phyloP scores from a whole-genome alignment of 2,888 invertebrate genomes.

The Atethmia centrago region DNA sequence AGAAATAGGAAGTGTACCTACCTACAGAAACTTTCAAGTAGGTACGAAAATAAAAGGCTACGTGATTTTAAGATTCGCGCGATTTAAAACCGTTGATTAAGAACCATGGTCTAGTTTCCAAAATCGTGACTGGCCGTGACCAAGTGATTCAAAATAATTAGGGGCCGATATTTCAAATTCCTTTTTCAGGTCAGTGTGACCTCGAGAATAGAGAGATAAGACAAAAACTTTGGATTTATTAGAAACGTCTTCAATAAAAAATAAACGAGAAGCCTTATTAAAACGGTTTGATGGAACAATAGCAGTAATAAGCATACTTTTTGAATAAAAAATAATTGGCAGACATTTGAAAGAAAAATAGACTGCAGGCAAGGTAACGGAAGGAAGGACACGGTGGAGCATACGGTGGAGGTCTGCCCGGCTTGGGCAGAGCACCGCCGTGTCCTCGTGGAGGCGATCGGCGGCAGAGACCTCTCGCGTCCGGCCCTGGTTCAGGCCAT shows the following conservation, averaged over 20 bases:
- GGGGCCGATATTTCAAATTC: neutral
- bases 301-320: neutral
- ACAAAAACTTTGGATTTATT: neutral
- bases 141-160: constrained; percentile 3
- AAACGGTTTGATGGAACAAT: constrained; percentile 5
- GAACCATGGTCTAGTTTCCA: neutral
- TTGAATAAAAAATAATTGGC: constrained; percentile 31
- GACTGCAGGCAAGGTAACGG: no score
- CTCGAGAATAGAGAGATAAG: neutral
- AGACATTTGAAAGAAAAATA: neutral
- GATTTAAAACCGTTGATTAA: neutral
- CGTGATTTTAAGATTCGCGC: neutral
- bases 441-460: no score
- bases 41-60: neutral
- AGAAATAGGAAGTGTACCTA: no score
- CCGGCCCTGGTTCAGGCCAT: no score
- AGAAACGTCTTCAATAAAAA: neutral
- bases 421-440: no score
- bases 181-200: constrained; percentile 8
- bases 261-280: neutral
- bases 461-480: no score
- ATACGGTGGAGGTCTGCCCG: no score
- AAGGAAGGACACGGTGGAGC: neutral
- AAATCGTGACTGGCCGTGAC: constrained; percentile 29
- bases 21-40: neutral